phyloP scores from a whole-genome alignment of 2,113 vertebrate species.

The Eclectus roratus region DNA sequence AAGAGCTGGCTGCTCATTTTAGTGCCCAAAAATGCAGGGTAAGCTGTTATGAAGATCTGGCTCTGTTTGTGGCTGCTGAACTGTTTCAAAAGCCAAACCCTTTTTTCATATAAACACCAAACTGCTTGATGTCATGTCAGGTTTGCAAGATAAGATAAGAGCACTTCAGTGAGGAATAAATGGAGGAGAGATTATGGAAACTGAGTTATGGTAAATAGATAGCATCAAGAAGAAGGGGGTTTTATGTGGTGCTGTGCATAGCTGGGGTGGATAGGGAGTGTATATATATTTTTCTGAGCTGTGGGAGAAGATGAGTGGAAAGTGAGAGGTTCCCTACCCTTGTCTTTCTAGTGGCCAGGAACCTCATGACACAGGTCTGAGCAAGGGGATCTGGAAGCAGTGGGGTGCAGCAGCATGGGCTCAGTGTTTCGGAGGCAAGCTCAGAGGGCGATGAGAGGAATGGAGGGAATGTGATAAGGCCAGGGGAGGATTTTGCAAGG shows the following conservation, averaged over 20 bases:
- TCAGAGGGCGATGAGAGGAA: constrained; percentile 19
- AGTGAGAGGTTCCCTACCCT: neutral
- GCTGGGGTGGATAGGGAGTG: neutral
- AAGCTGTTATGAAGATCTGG: neutral
- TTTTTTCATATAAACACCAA: constrained; percentile 55
- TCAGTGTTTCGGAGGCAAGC: neutral
- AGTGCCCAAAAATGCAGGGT: neutral
- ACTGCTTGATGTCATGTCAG: constrained; percentile 33
- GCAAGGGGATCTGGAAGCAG: neutral
- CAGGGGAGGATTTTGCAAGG: neutral
- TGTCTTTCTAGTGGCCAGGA: neutral
- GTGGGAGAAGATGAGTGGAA: neutral
- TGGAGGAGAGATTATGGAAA: constrained; percentile 37
- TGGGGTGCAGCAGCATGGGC: neutral
- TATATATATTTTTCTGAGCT: neutral
- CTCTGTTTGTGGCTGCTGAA: constrained; percentile 17
- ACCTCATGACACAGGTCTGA: neutral
- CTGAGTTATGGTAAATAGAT: constrained; percentile 17
- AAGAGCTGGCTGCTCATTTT: neutral
- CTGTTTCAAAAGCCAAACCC: constrained; percentile 37
- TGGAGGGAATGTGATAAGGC: constrained; percentile 59
- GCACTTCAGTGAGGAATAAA: neutral
- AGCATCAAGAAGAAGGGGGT: neutral
- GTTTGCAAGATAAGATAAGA: constrained; percentile 58
- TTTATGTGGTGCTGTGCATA: neutral